Evolutionary conservation across 2,797 vertebrate species (phyloP), one percentile per base, ranked within the genome.

Genomic region (Salmo trutta): DNA sequence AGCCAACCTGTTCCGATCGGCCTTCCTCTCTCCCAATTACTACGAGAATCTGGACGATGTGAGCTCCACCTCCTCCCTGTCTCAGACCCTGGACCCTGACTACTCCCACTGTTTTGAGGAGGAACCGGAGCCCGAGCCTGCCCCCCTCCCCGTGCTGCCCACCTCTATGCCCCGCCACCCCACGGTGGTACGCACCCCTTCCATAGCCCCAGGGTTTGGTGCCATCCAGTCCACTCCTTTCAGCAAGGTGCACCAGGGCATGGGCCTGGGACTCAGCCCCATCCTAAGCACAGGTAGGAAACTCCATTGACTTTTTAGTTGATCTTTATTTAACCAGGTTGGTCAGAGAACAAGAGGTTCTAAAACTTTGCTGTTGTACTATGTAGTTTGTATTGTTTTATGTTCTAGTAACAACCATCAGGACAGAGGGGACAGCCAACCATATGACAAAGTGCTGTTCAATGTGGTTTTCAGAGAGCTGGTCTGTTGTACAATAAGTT

Each of bases 1-100:
- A 99, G 98, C 96, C 75, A 98, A 91, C 87, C 90, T 99, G 79
- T 97, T 95, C 17, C 95, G 96, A 52, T 99, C 98, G 1, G 97
- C 97, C 66, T 99, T 99, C 92, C 91, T 99, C 54, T 97, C 96
- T 2, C 96, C 96, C 0, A 96, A 96, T 85, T 98, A 96, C 29
- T 96, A 93, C 0, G 98, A 99, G 86, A 97, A 99, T 83, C 79
- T 98, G 90, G 98, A 99, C 69, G 97, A 98, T 33, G 94, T 90
- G 29, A 99, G 97, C 89, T 98, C 97, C 1, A 93, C 94, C 0
- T 99, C 97, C 0, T 98, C 97, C 0, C 79, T 96, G 27, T 95
- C 96, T 1, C 97, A 96, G 84, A 93, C 93, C 0, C 79, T 95
- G 87, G 97, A 98, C 77, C 93, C 91, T 1, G 95, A 97, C 41